Percentiles rank a stretch among this genome's conserved stretches.
Evolutionary conservation across 2,888 invertebrate genomes (phyloP).

Genomic region (Dinocampus coccinellae): DNA sequence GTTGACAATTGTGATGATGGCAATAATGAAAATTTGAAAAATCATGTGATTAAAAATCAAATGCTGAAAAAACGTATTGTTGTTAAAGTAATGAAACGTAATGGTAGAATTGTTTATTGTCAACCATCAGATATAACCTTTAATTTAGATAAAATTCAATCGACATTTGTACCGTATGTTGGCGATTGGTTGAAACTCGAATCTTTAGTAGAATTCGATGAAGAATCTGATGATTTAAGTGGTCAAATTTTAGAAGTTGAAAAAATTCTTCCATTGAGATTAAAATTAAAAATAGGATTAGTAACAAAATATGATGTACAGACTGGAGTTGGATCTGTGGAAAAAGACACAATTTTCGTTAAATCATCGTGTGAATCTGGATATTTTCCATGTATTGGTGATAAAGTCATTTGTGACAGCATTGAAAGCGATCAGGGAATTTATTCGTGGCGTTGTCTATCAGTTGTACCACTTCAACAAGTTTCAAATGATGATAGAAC

Average conservation of each 20-base stretch:
- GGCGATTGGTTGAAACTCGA: constrained; percentile 80
- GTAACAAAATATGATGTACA: constrained; percentile 68
- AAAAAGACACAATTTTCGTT: constrained; percentile 74
- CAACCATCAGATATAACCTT: constrained; percentile 74
- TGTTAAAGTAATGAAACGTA: constrained; percentile 67
- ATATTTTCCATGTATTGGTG: constrained; percentile 73
- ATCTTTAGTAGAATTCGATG: constrained; percentile 76
- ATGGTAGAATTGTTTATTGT: constrained; percentile 68
- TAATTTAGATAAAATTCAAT: constrained; percentile 74
- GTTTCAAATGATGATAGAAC: constrained; percentile 14
- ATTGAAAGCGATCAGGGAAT: constrained; percentile 80
- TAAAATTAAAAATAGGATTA: constrained; percentile 71
- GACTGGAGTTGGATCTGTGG: constrained; percentile 72
- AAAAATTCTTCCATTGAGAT: constrained; percentile 75
- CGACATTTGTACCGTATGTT: constrained; percentile 76
- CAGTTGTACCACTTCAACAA: constrained; percentile 62
- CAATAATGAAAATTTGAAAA: constrained; percentile 57
- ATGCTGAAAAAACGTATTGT: constrained; percentile 61
- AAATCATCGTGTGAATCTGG: constrained; percentile 72
- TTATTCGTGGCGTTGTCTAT: constrained; percentile 75
- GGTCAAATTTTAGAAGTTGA: constrained; percentile 76
- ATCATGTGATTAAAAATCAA: constrained; percentile 62
- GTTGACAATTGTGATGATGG: constrained; percentile 67
- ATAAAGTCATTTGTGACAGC: constrained; percentile 76
- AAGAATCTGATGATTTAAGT: constrained; percentile 69